Percentiles rank a stretch among this genome's conserved stretches.
phyloP scores from a whole-genome alignment of 2,113 vertebrate species.

The Aramus guarauna region DNA sequence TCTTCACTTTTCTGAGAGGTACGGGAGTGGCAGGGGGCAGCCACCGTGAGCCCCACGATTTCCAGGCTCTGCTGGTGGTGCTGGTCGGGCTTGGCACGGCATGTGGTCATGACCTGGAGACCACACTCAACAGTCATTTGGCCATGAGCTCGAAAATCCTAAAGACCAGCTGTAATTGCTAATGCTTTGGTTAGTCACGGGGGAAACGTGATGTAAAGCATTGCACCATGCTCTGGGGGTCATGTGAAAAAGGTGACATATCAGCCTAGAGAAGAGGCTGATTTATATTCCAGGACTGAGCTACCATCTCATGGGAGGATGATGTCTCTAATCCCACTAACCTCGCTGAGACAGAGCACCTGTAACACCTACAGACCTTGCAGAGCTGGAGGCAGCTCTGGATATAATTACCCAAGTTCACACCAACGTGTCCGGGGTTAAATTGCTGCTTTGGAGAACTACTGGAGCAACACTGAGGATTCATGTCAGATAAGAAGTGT shows the following conservation, averaged over 20 bases:
- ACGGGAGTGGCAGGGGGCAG: neutral
- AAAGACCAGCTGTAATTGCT: neutral
- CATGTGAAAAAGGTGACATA: neutral
- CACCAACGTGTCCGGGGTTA: neutral
- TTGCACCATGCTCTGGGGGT: neutral
- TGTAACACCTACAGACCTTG: neutral
- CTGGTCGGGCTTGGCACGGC: neutral
- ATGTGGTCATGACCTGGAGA: neutral
- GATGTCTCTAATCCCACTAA: neutral
- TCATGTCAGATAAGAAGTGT: slow-evolving; percentile 11
- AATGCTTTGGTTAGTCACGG: neutral
- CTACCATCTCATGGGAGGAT: neutral
- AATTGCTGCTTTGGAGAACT: neutral
- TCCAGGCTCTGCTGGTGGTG: neutral
- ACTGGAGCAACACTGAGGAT: neutral
- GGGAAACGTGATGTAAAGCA: neutral
- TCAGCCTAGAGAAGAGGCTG: neutral
- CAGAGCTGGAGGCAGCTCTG: neutral
- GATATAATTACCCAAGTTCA: neutral
- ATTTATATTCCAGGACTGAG: neutral
- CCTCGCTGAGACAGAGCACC: slow-evolving; percentile 21
- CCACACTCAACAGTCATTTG: neutral
- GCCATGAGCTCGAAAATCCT: neutral
- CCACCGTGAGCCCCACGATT: neutral
- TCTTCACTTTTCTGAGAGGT: neutral